Conservation (phyloP, 2,113 vertebrate species). For the Corapipo altera region DNA sequence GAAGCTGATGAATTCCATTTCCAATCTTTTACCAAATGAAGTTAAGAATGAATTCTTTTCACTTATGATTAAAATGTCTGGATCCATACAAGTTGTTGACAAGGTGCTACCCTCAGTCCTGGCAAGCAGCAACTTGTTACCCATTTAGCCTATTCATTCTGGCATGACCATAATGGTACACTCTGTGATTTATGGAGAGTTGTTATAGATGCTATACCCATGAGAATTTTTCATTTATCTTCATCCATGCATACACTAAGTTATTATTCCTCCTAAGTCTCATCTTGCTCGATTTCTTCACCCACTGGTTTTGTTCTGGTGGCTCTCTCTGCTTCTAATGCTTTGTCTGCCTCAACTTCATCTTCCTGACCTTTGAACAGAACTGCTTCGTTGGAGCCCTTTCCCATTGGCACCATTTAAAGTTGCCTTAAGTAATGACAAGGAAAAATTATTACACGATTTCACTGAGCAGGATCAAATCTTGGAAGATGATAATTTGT, state of each 20-base stretch:
- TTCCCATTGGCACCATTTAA: not conserved
- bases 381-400: not conserved
- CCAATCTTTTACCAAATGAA: not conserved
- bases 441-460: not conserved
- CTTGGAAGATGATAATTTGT: not conserved
- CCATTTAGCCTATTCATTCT: not conserved
- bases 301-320: not conserved
- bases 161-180: not conserved
- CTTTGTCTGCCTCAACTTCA: not conserved
- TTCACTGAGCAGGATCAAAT: not conserved
- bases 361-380: not conserved
- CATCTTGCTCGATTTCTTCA: not conserved
- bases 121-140: not conserved
- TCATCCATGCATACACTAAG: not conserved
- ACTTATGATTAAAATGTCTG: not conserved
- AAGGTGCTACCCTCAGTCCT: not conserved
- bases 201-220: not conserved
- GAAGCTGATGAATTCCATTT: constrained; percentile 42
- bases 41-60: not conserved
- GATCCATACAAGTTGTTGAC: not conserved
- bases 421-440: not conserved
- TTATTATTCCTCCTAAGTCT: not conserved
- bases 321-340: rapidly evolving
- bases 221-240: not conserved
- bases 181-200: not conserved